These are phyloP conservation scores for Trichonephila clavata DNA, from an alignment of 1,140 invertebrate species.

Conservation along the genomic window DNA sequence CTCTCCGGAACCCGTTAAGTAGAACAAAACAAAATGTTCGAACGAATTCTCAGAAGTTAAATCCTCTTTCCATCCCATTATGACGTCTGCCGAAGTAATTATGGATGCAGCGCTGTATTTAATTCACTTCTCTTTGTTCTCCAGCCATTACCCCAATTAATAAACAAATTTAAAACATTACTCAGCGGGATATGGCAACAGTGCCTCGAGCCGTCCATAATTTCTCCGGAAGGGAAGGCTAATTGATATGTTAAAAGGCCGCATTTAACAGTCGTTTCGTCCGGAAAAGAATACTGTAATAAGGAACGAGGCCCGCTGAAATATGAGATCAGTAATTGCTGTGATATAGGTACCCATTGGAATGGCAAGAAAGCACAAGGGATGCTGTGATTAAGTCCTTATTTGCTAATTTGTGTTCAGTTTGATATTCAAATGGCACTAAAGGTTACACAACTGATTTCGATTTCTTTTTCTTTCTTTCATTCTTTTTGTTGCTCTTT, in stretches of 20 bases:
- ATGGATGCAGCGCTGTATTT: constrained; percentile 11
- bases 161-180: constrained; percentile 30
- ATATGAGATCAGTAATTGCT: constrained; percentile 23
- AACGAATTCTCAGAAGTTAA: neutral
- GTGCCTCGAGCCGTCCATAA: constrained; percentile 3
- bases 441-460: constrained; percentile 39
- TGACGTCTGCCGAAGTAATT: constrained; percentile 13
- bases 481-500: neutral
- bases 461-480: neutral
- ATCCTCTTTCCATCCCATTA: neutral
- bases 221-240: neutral
- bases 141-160: constrained; percentile 14
- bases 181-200: neutral
- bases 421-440: constrained; percentile 48
- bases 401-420: constrained; percentile 34
- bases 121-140: constrained; percentile 20
- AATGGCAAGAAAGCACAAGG: neutral
- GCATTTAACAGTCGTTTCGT: constrained; percentile 5
- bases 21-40: neutral
- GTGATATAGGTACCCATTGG: neutral
- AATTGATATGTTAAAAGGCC: constrained; percentile 39
- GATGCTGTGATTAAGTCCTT: neutral
- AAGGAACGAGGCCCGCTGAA: neutral
- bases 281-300: neutral
- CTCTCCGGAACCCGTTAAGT: neutral